A percentile compares a stretch with the other conserved stretches of the same genome.
These are phyloP conservation scores for Pantala flavescens DNA, from an alignment of 1,140 invertebrate genomes.

Conservation along the genomic window DNA sequence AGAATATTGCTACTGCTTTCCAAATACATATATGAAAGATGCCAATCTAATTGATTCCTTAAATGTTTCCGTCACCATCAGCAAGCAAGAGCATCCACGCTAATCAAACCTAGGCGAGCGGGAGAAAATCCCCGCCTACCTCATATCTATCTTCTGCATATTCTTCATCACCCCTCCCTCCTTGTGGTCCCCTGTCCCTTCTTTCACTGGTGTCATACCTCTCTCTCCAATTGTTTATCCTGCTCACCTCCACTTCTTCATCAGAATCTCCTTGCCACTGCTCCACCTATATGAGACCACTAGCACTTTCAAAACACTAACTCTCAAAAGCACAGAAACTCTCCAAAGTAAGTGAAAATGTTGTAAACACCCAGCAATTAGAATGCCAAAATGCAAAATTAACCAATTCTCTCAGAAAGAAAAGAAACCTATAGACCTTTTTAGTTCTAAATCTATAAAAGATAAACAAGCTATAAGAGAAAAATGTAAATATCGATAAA, in stretches of 20 bases:
- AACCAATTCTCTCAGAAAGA: too few species aligned
- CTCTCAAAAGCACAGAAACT: neutral
- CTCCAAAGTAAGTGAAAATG: neutral
- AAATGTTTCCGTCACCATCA: neutral
- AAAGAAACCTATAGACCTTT: too few species aligned
- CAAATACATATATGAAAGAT: neutral
- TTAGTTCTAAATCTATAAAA: too few species aligned
- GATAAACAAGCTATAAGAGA: too few species aligned
- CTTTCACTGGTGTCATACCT: neutral
- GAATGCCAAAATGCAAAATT: too few species aligned
- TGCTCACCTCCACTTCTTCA: neutral
- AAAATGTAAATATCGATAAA: too few species aligned
- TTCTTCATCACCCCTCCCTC: neutral
- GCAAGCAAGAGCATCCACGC: neutral
- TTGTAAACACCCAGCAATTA: too few species aligned
- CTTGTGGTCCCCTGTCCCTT: neutral
- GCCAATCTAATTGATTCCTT: neutral
- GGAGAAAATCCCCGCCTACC: neutral
- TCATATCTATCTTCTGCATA: neutral
- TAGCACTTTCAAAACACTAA: neutral
- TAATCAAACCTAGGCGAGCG: neutral
- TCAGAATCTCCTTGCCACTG: neutral
- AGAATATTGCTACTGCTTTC: neutral
- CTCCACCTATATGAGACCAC: neutral
- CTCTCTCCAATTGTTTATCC: neutral